Evolutionary conservation across 2,888 invertebrate species (phyloP), one percentile per base, ranked within the genome.

Genomic region (Rapana venosa): DNA sequence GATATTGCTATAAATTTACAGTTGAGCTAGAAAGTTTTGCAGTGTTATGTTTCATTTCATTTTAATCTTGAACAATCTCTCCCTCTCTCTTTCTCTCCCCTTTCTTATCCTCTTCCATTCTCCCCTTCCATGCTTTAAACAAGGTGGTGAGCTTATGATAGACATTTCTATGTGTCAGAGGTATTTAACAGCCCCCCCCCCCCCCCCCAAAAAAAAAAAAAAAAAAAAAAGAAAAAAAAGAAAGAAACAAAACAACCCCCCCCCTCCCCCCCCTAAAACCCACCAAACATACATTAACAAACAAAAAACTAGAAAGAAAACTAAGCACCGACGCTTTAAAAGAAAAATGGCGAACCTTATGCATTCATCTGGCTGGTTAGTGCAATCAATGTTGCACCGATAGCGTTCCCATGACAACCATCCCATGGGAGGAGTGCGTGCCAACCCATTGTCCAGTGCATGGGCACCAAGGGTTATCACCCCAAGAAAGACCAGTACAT

Each of bases 381-480:
- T 91, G 90, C 96, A 96, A 90, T 96, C 95, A 11, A 92, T 92
- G 88, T 94, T 95, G 92, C 96, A 96, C 36, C 95, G 88, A 90
- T 94, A 96, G 17, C 96, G 92, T 92, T 96, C 94, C 95, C 96
- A 96, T 88, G 95, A 94, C 92, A 95, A 90, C 95, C 96, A 96
- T 2, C 96, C 96, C 95, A 96, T 96, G 5, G 96, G 96, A 36
- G 96, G 96, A 35, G 95, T 95, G 88, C 93, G 89, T 26, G 95
- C 96, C 89, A 96, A 91, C 8, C 96, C 96, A 93, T 96, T 96
- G 92, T 96, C 93, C 35, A 96, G 92, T 35, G 92, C 92, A 85
- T 88, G 36, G 6, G 85, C 85, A 85, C 85, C 85, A 85, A 85
- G 58, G 58, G 56, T 30, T 30, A 47, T 58, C 17, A 58, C 15